These are phyloP conservation scores for Emydocephalus ijimae DNA, from an alignment of 2,113 vertebrate genomes.

Conservation along the genomic window DNA sequence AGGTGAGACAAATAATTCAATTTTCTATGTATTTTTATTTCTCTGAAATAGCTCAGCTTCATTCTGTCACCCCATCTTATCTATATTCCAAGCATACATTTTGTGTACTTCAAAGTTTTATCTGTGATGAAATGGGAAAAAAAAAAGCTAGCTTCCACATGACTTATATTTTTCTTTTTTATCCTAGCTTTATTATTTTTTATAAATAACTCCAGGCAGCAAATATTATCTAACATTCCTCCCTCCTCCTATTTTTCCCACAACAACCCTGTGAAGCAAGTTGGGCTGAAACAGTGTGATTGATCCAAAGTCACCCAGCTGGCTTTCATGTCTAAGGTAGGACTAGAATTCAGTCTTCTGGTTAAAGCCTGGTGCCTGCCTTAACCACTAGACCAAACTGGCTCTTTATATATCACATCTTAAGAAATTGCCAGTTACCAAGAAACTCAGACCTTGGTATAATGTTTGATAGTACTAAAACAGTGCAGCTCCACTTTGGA, in stretches of 20 bases:
- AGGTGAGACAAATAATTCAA: background rate
- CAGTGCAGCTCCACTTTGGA: background rate
- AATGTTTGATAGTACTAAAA: background rate
- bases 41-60: background rate
- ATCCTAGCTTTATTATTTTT: background rate
- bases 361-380: background rate
- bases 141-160: background rate
- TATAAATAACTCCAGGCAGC: background rate
- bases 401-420: background rate
- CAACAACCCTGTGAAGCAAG: background rate
- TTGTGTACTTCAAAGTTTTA: background rate
- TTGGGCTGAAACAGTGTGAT: background rate
- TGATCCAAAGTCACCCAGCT: background rate
- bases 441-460: no score
- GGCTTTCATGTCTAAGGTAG: background rate
- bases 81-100: background rate
- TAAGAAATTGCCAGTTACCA: background rate
- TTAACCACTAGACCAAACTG: background rate
- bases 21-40: background rate
- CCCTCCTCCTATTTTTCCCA: background rate
- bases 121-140: background rate
- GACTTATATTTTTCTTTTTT: background rate
- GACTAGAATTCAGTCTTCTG: background rate
- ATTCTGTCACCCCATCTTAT: no score
- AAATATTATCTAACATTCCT: background rate